Conservation (phyloP, 2,888 invertebrate species). For the Sphinx pinastri region DNA sequence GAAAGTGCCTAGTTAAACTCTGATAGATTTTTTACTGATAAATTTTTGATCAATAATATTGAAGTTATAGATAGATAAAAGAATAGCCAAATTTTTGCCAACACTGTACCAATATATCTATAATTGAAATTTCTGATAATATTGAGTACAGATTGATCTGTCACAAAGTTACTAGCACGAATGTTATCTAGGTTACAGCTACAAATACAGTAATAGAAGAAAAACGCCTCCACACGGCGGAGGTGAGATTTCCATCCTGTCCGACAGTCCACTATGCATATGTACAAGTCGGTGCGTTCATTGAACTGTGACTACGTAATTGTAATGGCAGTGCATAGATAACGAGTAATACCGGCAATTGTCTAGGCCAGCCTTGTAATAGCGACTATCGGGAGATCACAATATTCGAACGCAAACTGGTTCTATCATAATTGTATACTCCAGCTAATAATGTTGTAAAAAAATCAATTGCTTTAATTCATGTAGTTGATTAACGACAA, state of each 20-base stretch:
- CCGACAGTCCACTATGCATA: neutral
- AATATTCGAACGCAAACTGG: neutral
- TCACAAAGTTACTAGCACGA: neutral
- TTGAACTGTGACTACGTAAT: conserved; percentile 18
- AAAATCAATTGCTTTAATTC: too few relatives aligned
- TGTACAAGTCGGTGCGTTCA: conserved; percentile 9
- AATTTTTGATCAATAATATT: too few relatives aligned
- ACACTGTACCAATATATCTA: too few relatives aligned
- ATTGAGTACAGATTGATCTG: too few relatives aligned
- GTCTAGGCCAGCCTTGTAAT: neutral
- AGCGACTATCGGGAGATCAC: neutral
- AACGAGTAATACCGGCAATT: neutral
- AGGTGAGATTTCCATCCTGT: conserved; percentile 20
- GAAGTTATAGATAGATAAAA: too few relatives aligned
- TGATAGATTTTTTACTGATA: too few relatives aligned
- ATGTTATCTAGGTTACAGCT: neutral
- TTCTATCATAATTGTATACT: too few relatives aligned
- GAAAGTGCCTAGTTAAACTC: too few relatives aligned
- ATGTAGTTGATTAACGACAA: neutral
- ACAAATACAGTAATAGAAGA: neutral
- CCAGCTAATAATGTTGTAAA: too few relatives aligned
- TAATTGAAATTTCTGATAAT: too few relatives aligned
- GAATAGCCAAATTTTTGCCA: too few relatives aligned
- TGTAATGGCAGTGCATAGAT: conserved; percentile 12
- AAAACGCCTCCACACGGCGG: conserved; percentile 1